These are phyloP conservation scores for Zophobas morio DNA, from an alignment of 1,140 invertebrate genomes.

Conservation along the genomic window DNA sequence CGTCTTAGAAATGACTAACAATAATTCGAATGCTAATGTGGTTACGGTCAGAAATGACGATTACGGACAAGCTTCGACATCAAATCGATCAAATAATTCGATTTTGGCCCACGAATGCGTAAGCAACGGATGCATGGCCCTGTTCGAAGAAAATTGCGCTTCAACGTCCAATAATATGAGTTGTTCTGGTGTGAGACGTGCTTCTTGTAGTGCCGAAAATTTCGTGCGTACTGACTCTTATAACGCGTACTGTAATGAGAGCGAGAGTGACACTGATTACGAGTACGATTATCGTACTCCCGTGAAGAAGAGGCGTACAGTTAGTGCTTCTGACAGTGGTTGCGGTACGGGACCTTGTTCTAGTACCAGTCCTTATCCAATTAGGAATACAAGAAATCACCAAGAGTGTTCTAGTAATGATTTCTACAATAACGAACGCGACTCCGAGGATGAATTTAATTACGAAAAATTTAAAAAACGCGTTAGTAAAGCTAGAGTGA, in stretches of 20 bases:
- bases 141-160: background rate
- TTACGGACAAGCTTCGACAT: constrained; percentile 45
- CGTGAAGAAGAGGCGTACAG: constrained; percentile 55
- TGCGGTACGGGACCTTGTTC: constrained; percentile 64
- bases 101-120: constrained; percentile 1
- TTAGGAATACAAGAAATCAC: constrained; percentile 68
- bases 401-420: constrained; percentile 63
- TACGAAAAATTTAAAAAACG: constrained; percentile 70
- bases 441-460: constrained; percentile 69
- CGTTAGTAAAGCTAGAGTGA: constrained; percentile 71
- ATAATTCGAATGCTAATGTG: constrained; percentile 49
- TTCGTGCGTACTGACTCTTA: constrained; percentile 5
- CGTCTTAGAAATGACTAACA: constrained; percentile 65
- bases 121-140: background rate
- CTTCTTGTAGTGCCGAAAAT: constrained; percentile 8
- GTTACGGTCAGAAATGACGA: constrained; percentile 52
- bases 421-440: constrained; percentile 62
- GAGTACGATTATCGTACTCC: constrained; percentile 56
- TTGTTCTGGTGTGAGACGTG: constrained; percentile 1
- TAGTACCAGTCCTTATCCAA: constrained; percentile 52
- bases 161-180: constrained; percentile 15
- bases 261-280: constrained; percentile 61
- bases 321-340: constrained; percentile 61
- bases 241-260: constrained; percentile 43
- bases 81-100: constrained; percentile 16